A percentile compares a stretch with the other conserved stretches of the same genome.
Evolutionary conservation across 1,140 invertebrate species (phyloP).

Genomic region (Solen grandis): DNA sequence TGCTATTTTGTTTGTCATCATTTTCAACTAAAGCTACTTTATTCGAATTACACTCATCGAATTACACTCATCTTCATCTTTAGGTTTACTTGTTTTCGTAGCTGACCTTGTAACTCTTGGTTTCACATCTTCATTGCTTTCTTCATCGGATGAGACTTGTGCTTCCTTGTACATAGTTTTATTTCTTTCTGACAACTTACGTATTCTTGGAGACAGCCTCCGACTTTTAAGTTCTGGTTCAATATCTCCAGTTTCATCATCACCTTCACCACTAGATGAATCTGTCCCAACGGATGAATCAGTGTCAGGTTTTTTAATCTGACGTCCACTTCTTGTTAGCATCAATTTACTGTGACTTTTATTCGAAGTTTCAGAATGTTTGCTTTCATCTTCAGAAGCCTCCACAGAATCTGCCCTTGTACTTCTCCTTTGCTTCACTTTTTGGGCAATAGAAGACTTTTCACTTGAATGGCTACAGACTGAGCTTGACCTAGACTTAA

Average conservation of each 20-base stretch:
- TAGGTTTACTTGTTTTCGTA: no score
- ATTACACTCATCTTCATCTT: no score
- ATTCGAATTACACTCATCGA: not conserved
- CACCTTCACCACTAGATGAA: slow-evolving; percentile 34
- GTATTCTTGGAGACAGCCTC: slow-evolving; percentile 31
- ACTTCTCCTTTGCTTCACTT: slow-evolving; percentile 11
- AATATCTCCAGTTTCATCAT: slow-evolving; percentile 16
- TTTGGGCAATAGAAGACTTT: slow-evolving; percentile 21
- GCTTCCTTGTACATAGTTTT: not conserved
- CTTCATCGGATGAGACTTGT: slow-evolving; percentile 12
- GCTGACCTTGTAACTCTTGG: slow-evolving; percentile 18
- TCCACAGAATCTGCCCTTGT: not conserved
- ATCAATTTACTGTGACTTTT: not conserved
- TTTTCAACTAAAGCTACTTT: not conserved
- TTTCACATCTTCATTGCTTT: slow-evolving; percentile 8
- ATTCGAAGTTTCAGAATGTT: not conserved
- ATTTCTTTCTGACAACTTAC: slow-evolving; percentile 9
- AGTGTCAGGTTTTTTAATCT: slow-evolving; percentile 19
- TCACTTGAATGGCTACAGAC: slow-evolving; percentile 21
- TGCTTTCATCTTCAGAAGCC: not conserved
- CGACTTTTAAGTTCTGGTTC: not conserved
- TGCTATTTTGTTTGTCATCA: not conserved
- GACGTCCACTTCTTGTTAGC: slow-evolving; percentile 24
- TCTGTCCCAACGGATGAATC: slow-evolving; percentile 10
- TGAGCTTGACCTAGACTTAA: slow-evolving; percentile 37